Percentiles rank a stretch among this genome's conserved stretches.
phyloP scores from a whole-genome alignment of 2,888 invertebrate genomes.

The Leucoma salicis region DNA sequence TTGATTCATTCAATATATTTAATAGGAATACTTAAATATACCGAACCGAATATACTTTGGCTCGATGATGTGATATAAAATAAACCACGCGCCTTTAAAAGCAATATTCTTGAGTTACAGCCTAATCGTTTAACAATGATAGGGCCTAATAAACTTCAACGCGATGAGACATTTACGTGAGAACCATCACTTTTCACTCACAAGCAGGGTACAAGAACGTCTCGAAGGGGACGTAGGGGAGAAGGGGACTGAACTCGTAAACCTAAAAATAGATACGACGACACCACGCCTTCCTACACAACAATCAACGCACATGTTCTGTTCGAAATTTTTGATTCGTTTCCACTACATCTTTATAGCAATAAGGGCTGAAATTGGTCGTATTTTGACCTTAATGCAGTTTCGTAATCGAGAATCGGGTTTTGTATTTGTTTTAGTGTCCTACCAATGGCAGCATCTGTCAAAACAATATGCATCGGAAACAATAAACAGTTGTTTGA shows the following conservation, averaged over 20 bases:
- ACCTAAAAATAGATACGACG: slow-evolving; percentile 72
- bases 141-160: slow-evolving; percentile 21
- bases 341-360: slow-evolving; percentile 27
- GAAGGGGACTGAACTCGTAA: slow-evolving; percentile 72
- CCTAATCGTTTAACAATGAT: slow-evolving; percentile 16
- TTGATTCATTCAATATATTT: no score
- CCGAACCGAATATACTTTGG: no score
- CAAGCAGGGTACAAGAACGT: slow-evolving; percentile 39
- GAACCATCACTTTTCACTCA: slow-evolving; percentile 36
- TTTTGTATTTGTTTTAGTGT: slow-evolving; percentile 25
- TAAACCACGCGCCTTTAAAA: no score
- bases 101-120: no score
- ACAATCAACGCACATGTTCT: slow-evolving; percentile 29
- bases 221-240: slow-evolving; percentile 39
- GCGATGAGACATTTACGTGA: slow-evolving; percentile 32
- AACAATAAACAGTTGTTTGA: slow-evolving; percentile 62
- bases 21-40: no score
- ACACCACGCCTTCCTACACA: slow-evolving; percentile 52
- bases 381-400: slow-evolving; percentile 16
- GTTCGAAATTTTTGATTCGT: slow-evolving; percentile 24
- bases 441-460: slow-evolving; percentile 56
- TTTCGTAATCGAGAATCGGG: slow-evolving; percentile 19
- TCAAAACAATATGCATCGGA: slow-evolving; percentile 68
- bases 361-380: slow-evolving; percentile 37
- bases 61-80: no score